Percentiles rank a stretch among this genome's conserved stretches.
Conservation (phyloP, 2,113 vertebrate genomes). For the Hydrochoerus hydrochaeris region DNA sequence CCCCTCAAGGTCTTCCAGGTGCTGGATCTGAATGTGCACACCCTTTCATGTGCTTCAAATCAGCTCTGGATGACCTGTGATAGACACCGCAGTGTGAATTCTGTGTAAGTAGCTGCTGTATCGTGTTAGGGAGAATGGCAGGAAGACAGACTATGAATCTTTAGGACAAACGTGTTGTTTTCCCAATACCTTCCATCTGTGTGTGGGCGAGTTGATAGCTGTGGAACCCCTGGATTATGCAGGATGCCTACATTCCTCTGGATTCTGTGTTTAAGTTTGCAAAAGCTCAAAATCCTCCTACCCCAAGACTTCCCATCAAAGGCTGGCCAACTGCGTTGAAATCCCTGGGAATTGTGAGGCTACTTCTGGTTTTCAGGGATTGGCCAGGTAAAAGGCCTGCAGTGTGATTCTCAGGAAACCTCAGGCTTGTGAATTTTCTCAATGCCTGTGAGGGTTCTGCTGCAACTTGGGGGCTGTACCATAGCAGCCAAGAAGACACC, state of each 20-base stretch:
- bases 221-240: neutral
- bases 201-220: neutral
- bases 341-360: fast-evolving
- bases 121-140: neutral
- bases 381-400: neutral
- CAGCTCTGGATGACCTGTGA: neutral
- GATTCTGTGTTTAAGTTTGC: neutral
- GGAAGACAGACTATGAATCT: neutral
- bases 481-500: neutral
- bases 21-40: neutral
- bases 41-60: too few relatives aligned
- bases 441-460: neutral
- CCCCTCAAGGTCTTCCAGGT: neutral
- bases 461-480: neutral
- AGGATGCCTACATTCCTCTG: too few relatives aligned
- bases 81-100: too few relatives aligned
- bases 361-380: neutral
- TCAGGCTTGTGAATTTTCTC: neutral
- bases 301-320: neutral
- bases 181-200: neutral
- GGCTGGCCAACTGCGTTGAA: too few relatives aligned
- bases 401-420: neutral
- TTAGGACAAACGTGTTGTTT: too few relatives aligned
- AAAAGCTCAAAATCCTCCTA: neutral
- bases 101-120: neutral